Base-by-base conservation (phyloP, 2,113 vertebrate species). In the Pollimyrus isidori region DNA sequence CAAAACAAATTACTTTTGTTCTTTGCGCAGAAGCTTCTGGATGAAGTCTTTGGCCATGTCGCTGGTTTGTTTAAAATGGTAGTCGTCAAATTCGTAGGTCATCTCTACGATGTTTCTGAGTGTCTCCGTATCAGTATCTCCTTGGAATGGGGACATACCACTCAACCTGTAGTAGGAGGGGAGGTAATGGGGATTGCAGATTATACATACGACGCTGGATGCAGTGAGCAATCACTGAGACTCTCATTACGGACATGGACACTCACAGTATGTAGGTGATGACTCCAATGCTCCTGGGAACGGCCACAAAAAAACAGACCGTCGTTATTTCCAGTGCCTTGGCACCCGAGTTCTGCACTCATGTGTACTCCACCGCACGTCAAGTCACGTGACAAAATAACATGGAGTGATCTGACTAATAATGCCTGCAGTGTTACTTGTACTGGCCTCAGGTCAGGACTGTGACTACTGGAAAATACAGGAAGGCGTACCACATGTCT, bases 201-300 rank as follows among this genome's bases (percentile, higher is more conserved):
- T 84, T 19, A 17, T 7, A 62, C n/a, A 3, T 21, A 13, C n/a
- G n/a, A 23, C 26, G 6, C 26, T 17, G 21, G 13, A 83, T 3
- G 26, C 7, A 42, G 52, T 11, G 7, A 84, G 46, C 3, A 10
- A 48, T 46, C 26, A 4, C 85, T 45, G 23, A 21, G 53, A 42
- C 39, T 21, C 39, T 2, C 30, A 1, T 46, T 17, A 62, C 13
- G 0, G 52, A 46, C 50, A 30, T 4, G 11, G 80, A 76, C 65
- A 94, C 94, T 95, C 92, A 97, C 96, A 97, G 92, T 73, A 97
- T 96, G 92, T 96, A 97, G 65, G 96, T 97, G 88, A 97, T 96
- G 46, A 97, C 96, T 2, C 96, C 96, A 0, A 96, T 95, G 88
- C 97, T 97, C 97, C 97, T 97, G 91, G 15, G 4, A 4, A 39